Evolutionary conservation across 1,140 invertebrate genomes (phyloP), one percentile per base, ranked within the genome.

Genomic region (Neodiprion fabricii): DNA sequence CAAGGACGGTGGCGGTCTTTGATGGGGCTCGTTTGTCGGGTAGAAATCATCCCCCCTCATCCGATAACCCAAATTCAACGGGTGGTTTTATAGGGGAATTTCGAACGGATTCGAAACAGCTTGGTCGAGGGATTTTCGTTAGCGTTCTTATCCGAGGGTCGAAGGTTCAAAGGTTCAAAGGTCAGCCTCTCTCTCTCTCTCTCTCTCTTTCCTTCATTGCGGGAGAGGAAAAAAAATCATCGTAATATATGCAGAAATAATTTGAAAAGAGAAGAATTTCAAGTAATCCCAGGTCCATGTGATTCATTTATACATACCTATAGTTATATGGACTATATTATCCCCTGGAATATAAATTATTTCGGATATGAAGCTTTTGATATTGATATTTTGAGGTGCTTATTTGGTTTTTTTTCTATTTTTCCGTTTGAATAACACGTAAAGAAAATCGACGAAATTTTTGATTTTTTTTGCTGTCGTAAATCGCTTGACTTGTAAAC

Each of bases 71-170:
- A 17, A 61, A 61, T 61, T 61, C 53, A 61, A 61, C 53, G 53
- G 53, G 53, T 61, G 5, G 53, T 61, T 61, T 61, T 61, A 61
- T 61, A 61, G 53, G 53, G 53, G 53, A 61, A 61, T 61, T 61
- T 61, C 53, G 53, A 61, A 9, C 53, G n/a, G 53, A 61, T 61
- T 61, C 53, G 53, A 61, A 61, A 61, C 53, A 61, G 53, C 53
- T 61, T 61, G 53, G 53, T 61, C 53, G 28, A 12, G n/a, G 53
- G 53, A 17, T 61, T 61, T 61, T 17, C 53, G 53, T 61, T 61
- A 12, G n/a, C 53, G 53, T 61, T 4, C 53, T 61, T 61, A 61
- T 61, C 53, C 11, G n/a, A 61, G 53, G 53, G 53, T 61, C 53
- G 53, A 61, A 61, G 53, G 53, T 61, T 61, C 53, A 17, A 61